These are phyloP conservation scores for Cettia cetti DNA, from an alignment of 2,113 vertebrate species.

Conservation along the genomic window DNA sequence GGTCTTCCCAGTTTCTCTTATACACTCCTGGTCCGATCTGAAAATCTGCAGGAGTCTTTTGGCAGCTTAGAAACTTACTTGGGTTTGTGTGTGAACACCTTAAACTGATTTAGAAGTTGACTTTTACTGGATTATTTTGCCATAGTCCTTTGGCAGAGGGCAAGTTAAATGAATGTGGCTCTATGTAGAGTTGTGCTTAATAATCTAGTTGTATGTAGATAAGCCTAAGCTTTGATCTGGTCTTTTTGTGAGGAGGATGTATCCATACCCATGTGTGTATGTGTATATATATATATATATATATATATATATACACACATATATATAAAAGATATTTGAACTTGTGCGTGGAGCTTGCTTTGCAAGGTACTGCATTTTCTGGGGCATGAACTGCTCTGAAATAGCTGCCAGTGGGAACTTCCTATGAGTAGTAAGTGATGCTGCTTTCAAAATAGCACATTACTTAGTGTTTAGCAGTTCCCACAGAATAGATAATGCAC, in stretches of 20 bases:
- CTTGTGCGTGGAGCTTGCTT: background rate
- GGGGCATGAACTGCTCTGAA: background rate
- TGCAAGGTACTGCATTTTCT: background rate
- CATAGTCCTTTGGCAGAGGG: background rate
- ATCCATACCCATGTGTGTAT: background rate
- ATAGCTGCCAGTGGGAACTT: background rate
- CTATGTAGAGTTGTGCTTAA: background rate
- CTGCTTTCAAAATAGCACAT: background rate
- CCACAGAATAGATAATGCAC: background rate
- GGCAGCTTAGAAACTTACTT: background rate
- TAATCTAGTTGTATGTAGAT: background rate
- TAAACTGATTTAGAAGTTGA: background rate
- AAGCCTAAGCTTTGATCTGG: background rate
- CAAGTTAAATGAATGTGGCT: background rate
- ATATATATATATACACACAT: no score
- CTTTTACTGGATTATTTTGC: background rate
- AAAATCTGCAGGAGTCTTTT: background rate
- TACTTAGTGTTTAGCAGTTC: background rate
- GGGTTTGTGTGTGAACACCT: background rate
- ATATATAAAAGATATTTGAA: background rate
- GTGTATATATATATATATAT: no score
- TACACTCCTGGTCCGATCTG: background rate
- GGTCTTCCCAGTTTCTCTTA: background rate
- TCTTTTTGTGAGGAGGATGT: background rate
- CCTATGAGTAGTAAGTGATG: background rate